phyloP scores from a whole-genome alignment of 2,797 vertebrate species.

The Furcifer pardalis region DNA sequence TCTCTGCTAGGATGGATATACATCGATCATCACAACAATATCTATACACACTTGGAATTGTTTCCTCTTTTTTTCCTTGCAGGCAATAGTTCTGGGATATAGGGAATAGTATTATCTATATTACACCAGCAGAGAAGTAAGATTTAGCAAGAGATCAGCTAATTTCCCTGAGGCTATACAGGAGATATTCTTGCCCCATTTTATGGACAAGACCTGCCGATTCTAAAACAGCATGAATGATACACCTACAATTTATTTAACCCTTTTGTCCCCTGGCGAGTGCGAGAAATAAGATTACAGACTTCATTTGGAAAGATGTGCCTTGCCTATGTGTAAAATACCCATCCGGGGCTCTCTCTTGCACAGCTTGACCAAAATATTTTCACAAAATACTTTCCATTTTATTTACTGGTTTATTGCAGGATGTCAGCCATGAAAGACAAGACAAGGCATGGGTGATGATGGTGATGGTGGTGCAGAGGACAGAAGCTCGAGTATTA shows the following conservation, averaged over 20 bases:
- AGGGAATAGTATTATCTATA: constrained; percentile 26
- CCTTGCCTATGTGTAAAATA: neutral
- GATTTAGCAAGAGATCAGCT: constrained; percentile 30
- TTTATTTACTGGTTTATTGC: neutral
- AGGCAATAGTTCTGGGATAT: constrained; percentile 18
- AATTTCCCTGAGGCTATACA: constrained; percentile 17
- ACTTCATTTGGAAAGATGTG: neutral
- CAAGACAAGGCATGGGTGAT: neutral
- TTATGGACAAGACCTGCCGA: neutral
- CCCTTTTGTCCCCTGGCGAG: neutral
- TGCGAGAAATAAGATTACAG: neutral
- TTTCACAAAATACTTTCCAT: neutral
- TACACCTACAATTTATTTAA: neutral
- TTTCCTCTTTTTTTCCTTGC: constrained; percentile 13
- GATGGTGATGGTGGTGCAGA: no score
- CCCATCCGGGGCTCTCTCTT: neutral
- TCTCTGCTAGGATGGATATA: neutral
- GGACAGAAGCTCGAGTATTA: no score
- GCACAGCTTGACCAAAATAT: neutral
- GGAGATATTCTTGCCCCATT: constrained; percentile 10
- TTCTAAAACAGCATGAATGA: neutral
- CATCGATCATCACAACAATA: constrained; percentile 35
- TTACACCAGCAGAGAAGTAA: constrained; percentile 10
- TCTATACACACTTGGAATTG: constrained; percentile 18
- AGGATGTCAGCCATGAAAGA: neutral